Evolutionary conservation across 2,888 invertebrate species (phyloP).

Genomic region (Ophion slaviceki): DNA sequence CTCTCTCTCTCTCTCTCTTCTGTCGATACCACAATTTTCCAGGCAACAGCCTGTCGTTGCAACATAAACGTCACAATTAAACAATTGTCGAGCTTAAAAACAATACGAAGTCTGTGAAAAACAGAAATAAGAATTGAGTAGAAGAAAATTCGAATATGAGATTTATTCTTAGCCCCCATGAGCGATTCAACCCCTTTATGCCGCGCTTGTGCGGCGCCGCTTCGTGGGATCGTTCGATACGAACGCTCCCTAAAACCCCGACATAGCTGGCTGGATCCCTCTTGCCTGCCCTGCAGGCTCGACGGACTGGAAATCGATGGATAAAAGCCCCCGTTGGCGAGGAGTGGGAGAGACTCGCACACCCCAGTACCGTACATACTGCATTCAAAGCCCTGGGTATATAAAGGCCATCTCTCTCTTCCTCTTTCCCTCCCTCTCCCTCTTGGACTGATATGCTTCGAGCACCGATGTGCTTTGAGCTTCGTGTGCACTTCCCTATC

Average conservation of each 20-base stretch:
- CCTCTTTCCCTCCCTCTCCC: constrained; percentile 29
- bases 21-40: constrained; percentile 6
- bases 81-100: neutral
- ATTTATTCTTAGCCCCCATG: constrained; percentile 43
- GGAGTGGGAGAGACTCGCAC: constrained; percentile 22
- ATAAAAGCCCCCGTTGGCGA: constrained; percentile 69
- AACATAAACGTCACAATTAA: neutral
- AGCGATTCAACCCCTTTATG: constrained; percentile 41
- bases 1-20: constrained; percentile 11
- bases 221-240: constrained; percentile 60
- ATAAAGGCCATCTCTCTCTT: constrained; percentile 36
- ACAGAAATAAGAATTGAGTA: neutral
- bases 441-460: neutral
- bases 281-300: constrained; percentile 71
- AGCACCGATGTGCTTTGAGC: constrained; percentile 23
- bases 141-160: constrained; percentile 45
- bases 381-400: constrained; percentile 61
- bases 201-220: constrained; percentile 33
- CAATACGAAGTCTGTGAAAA: constrained; percentile 1
- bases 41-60: neutral
- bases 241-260: constrained; percentile 58
- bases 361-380: constrained; percentile 71
- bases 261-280: constrained; percentile 74
- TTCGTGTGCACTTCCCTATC: constrained; percentile 33
- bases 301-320: constrained; percentile 82